Evolutionary conservation across 2,113 vertebrate genomes (phyloP).

Genomic region (Fregetta grallaria): DNA sequence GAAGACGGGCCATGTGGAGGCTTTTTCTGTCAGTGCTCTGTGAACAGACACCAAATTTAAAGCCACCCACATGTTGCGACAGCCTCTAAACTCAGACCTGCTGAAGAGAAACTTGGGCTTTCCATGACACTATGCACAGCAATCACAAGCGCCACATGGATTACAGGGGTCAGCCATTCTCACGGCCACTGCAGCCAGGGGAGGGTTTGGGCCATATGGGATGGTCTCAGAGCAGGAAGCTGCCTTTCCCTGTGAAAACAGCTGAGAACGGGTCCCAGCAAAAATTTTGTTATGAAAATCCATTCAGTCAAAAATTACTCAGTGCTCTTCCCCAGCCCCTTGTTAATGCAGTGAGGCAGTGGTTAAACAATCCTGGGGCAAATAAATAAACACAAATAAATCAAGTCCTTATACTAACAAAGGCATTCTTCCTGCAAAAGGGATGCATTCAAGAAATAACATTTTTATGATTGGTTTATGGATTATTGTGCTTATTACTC

Average conservation of each 20-base stretch:
- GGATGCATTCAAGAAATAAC: slow-evolving; percentile 48
- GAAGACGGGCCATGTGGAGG: background rate
- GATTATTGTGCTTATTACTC: slow-evolving; percentile 53
- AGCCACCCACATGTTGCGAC: background rate
- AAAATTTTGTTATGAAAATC: background rate
- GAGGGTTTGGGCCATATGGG: background rate
- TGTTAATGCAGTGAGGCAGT: background rate
- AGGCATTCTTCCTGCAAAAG: slow-evolving; percentile 28
- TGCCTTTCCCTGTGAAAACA: background rate
- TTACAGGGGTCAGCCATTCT: background rate
- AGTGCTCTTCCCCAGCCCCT: background rate
- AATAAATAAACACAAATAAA: slow-evolving; percentile 35
- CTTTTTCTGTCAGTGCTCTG: background rate
- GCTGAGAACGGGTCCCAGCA: background rate
- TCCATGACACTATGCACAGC: rapidly evolving
- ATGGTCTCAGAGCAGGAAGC: background rate
- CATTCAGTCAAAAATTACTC: background rate
- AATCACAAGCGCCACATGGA: background rate
- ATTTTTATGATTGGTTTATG: slow-evolving; percentile 55
- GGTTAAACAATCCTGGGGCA: slow-evolving; percentile 15
- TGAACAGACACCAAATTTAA: background rate
- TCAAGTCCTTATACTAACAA: slow-evolving; percentile 23
- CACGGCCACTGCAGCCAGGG: background rate
- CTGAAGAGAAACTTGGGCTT: background rate
- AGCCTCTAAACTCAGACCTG: background rate